These are phyloP conservation scores for Zoanthus sociatus DNA, from an alignment of 92 coral and sea anemone genomes.

Conservation along the genomic window DNA sequence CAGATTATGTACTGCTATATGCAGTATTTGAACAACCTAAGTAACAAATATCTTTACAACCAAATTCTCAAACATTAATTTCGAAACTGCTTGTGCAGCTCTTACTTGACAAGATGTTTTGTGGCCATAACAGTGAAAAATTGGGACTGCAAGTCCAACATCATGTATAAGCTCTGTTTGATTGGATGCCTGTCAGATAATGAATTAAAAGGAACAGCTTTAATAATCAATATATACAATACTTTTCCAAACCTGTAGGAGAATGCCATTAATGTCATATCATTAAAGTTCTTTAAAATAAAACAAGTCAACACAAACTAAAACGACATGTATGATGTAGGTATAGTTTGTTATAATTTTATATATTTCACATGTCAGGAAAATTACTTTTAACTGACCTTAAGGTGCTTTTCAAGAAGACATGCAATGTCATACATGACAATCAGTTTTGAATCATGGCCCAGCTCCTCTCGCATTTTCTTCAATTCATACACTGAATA, in stretches of 20 bases:
- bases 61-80: not conserved
- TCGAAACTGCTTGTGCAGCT: not conserved
- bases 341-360: not conserved
- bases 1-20: no score
- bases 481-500: not conserved
- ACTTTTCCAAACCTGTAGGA: not conserved
- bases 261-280: not conserved
- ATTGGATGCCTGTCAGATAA: not conserved
- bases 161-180: not conserved
- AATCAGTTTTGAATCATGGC: not conserved
- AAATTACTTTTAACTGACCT: not conserved
- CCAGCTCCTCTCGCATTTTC: not conserved
- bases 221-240: not conserved
- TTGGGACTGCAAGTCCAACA: slow-evolving; percentile 57
- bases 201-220: not conserved
- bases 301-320: not conserved
- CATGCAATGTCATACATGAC: not conserved
- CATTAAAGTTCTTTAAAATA: not conserved
- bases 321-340: not conserved
- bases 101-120: slow-evolving; percentile 73
- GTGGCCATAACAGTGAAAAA: slow-evolving; percentile 81
- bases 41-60: not conserved
- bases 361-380: not conserved
- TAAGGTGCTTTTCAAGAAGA: slow-evolving; percentile 1
- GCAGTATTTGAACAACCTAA: no score